Conservation (phyloP, 2,888 invertebrate genomes). For the Microplitis deprimator region DNA sequence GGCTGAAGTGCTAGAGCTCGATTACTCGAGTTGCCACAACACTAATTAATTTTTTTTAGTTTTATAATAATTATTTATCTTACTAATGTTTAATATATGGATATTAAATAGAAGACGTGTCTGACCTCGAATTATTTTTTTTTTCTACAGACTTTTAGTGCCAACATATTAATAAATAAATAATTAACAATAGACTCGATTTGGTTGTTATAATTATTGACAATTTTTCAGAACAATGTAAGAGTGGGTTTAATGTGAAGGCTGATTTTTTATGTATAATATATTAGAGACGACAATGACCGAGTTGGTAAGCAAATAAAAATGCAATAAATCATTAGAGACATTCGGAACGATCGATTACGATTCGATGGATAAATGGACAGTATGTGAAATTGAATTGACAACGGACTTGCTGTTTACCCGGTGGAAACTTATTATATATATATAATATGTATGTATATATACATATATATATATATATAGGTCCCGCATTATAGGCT, state of each 20-base stretch:
- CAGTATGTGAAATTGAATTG: slow-evolving; percentile 57
- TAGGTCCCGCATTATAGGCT: not conserved
- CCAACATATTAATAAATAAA: not conserved
- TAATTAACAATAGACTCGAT: slow-evolving; percentile 24
- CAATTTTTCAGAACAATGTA: no score
- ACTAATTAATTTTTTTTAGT: slow-evolving; percentile 34
- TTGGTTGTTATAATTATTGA: no score
- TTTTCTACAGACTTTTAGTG: not conserved
- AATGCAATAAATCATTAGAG: slow-evolving; percentile 59
- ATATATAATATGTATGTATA: slow-evolving; percentile 13
- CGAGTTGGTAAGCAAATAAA: slow-evolving; percentile 40
- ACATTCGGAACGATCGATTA: slow-evolving; percentile 60
- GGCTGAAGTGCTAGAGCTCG: slow-evolving; percentile 53
- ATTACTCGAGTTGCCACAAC: slow-evolving; percentile 53
- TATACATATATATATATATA: not conserved
- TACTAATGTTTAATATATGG: slow-evolving; percentile 28
- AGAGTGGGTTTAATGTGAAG: not conserved
- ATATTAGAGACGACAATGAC: slow-evolving; percentile 14
- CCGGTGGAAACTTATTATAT: slow-evolving; percentile 62
- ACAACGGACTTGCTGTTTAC: slow-evolving; percentile 60
- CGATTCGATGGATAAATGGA: slow-evolving; percentile 52
- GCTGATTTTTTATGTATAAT: not conserved
- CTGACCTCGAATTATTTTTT: slow-evolving; percentile 37
- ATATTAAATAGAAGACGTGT: slow-evolving; percentile 38
- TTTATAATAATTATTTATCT: slow-evolving; percentile 36